Evolutionary conservation across 1,140 invertebrate genomes (phyloP).

Genomic region (Drosophila jambulina): DNA sequence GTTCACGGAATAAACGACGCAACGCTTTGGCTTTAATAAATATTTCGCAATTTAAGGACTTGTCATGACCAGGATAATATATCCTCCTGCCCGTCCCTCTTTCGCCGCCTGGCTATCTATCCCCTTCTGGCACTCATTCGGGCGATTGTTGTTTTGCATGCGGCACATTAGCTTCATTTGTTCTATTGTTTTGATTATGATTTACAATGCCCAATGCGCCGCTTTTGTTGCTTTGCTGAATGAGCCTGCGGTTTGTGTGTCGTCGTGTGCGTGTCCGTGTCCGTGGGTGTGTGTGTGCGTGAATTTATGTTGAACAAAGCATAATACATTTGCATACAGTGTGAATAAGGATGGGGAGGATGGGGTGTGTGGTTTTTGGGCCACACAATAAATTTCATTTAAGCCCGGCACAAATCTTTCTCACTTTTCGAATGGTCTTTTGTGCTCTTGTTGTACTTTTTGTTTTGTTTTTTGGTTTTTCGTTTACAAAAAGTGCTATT

Average conservation of each 20-base stretch:
- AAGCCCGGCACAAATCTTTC: slow-evolving; percentile 45
- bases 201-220: slow-evolving; percentile 79
- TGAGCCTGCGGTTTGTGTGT: slow-evolving; percentile 55
- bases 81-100: neutral
- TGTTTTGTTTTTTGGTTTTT: slow-evolving; percentile 1
- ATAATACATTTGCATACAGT: slow-evolving; percentile 64
- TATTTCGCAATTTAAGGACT: slow-evolving; percentile 47
- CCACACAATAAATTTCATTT: slow-evolving; percentile 76
- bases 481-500: slow-evolving; percentile 41
- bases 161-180: slow-evolving; percentile 82
- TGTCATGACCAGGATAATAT: slow-evolving; percentile 28
- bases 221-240: slow-evolving; percentile 76
- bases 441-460: slow-evolving; percentile 9
- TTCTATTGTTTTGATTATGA: slow-evolving; percentile 84
- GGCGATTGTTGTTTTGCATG: slow-evolving; percentile 50
- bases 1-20: neutral
- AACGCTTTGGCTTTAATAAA: slow-evolving; percentile 3
- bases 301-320: slow-evolving; percentile 56
- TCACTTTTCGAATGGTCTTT: slow-evolving; percentile 49
- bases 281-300: slow-evolving; percentile 15
- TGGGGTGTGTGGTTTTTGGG: slow-evolving; percentile 29
- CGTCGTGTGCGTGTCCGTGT: slow-evolving; percentile 3
- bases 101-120: neutral
- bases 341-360: slow-evolving; percentile 1
- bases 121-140: slow-evolving; percentile 34